Evolutionary conservation across 2,888 invertebrate species (phyloP), one percentile per base, ranked within the genome.

Genomic region (Pterostichus niger): DNA sequence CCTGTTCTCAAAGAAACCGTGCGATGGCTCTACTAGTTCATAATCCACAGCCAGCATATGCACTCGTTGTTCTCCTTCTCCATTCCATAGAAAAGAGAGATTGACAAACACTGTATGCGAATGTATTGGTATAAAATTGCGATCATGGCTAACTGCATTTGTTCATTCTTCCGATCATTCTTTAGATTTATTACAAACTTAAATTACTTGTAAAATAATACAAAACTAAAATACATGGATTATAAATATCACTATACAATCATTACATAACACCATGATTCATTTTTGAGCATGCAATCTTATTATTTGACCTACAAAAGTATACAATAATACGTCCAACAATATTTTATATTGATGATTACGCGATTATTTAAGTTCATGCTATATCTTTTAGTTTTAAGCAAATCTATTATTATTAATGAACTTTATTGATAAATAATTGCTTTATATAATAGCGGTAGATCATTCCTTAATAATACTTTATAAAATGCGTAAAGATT

Each of bases 101-200:
- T 56, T 56, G 15, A 61, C 61, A 61, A 24, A 24, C 61, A 56
- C 17, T 13, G 17, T 15, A 56, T 15, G 17, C 15, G 24, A 56
- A 24, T 24, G 24, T 71, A 40, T 68, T 3, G 40, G 44, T 40
- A 44, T 71, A 7, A 71, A 71, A 71, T 71, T 71, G 68, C 68
- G 68, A 71, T 71, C 68, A 71, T 6, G 68, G 68, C 68, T 44
- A 44, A 71, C 68, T 17, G 68, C 68, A 71, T 71, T 44, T 71
- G 15, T 44, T 5, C 15, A 56, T 49, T n/a, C 11, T 17, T 40
- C 40, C 40, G 5, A 56, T 52, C n/a, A 5, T 56, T 56, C 40
- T 40, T 40, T 40, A n/a, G n/a, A 40, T 40, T 40, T 40, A 40
- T 40, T 40, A 40, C 6, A 40, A 40, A 6, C 40, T 4, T 17